Percentiles rank a stretch among this genome's conserved stretches.
Conservation (phyloP, 2,888 invertebrate genomes). For the Brachypalpus laphriformis region DNA sequence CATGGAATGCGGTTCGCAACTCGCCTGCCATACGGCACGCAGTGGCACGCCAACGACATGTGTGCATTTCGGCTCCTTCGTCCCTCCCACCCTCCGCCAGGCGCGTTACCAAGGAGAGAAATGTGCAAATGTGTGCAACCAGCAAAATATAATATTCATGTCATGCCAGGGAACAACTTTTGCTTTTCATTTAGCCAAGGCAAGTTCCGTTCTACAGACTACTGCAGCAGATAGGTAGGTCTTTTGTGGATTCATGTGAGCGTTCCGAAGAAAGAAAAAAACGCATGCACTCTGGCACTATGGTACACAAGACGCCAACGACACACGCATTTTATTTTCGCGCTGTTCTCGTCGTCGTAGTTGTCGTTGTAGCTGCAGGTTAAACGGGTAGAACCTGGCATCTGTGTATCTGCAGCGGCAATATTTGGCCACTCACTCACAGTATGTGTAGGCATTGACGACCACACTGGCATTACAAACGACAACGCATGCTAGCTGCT, state of each 20-base stretch:
- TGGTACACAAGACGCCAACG: constrained; percentile 57
- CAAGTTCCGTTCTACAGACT: constrained; percentile 73
- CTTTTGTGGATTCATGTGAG: constrained; percentile 57
- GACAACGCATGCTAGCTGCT: constrained; percentile 45
- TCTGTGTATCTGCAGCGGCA: constrained; percentile 29
- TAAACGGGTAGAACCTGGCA: constrained; percentile 68
- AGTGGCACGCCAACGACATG: constrained; percentile 71
- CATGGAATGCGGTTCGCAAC: constrained; percentile 70
- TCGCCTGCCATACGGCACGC: constrained; percentile 70
- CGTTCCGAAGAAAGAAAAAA: constrained; percentile 26
- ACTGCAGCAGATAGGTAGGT: constrained; percentile 38
- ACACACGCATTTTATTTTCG: constrained; percentile 68
- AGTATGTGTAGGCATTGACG: constrained; percentile 71
- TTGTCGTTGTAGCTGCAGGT: constrained; percentile 46
- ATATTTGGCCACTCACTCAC: constrained; percentile 69
- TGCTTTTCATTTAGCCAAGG: constrained; percentile 73
- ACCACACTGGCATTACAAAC: constrained; percentile 57
- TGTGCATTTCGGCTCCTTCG: constrained; percentile 48
- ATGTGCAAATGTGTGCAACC: constrained; percentile 54
- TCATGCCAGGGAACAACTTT: constrained; percentile 74
- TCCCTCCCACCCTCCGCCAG: not conserved
- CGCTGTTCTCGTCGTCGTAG: constrained; percentile 6
- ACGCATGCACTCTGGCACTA: constrained; percentile 53
- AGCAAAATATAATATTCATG: constrained; percentile 71
- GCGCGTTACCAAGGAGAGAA: constrained; percentile 45